These are phyloP conservation scores for Acromyrmex echinatior DNA, from an alignment of 1,140 invertebrate species.

Conservation along the genomic window DNA sequence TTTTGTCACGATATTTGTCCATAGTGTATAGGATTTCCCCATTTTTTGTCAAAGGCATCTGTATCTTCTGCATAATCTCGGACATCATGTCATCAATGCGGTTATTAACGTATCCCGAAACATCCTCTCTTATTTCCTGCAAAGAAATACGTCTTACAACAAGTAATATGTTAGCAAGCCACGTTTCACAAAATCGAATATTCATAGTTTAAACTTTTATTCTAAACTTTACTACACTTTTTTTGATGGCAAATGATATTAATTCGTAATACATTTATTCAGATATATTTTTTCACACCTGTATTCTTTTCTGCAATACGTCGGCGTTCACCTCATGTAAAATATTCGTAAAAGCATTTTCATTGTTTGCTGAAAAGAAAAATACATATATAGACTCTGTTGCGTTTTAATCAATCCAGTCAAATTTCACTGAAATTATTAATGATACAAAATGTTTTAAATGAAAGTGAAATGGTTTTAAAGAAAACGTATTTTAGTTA, in stretches of 20 bases:
- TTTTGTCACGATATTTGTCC: constrained; percentile 73
- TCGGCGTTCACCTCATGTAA: constrained; percentile 23
- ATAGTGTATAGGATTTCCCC: neutral
- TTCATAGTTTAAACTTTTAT: neutral
- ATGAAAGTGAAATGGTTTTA: no score
- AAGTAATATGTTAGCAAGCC: neutral
- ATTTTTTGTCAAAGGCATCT: constrained; percentile 4
- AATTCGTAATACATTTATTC: neutral
- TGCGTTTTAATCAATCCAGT: no score
- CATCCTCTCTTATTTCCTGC: constrained; percentile 73
- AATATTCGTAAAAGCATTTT: neutral
- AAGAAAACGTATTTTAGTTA: no score
- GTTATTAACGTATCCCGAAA: constrained; percentile 65
- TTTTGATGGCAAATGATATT: neutral
- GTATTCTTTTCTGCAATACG: constrained; percentile 54
- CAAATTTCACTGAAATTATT: no score
- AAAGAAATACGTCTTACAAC: neutral
- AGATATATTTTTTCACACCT: constrained; percentile 51
- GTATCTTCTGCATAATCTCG: constrained; percentile 67
- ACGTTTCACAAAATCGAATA: neutral
- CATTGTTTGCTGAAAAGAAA: constrained; percentile 17
- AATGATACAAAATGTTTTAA: no score
- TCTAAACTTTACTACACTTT: neutral
- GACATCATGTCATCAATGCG: constrained; percentile 73
- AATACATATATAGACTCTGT: neutral